These are phyloP conservation scores for Andrena chrysosceles DNA, from an alignment of 2,888 invertebrate genomes.

Conservation along the genomic window DNA sequence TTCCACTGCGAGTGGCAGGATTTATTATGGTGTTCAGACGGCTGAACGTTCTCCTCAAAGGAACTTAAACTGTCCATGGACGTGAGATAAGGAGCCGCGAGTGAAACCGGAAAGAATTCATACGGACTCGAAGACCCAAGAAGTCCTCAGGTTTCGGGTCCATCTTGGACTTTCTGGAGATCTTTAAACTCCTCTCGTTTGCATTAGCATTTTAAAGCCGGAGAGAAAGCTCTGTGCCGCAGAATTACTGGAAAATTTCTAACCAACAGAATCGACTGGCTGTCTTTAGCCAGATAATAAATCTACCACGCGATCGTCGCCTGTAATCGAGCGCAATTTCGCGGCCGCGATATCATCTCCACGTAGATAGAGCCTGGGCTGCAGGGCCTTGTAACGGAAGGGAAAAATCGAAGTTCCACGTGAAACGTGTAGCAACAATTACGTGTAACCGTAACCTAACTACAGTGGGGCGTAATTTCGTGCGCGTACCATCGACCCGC, in stretches of 20 bases:
- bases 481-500: slow-evolving; percentile 30
- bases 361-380: background rate
- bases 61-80: background rate
- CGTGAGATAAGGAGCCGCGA: background rate
- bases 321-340: slow-evolving; percentile 38
- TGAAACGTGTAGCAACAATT: slow-evolving; percentile 44
- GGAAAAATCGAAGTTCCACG: slow-evolving; percentile 60
- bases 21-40: background rate
- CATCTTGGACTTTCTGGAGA: no score
- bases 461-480: slow-evolving; percentile 39
- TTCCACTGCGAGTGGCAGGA: background rate
- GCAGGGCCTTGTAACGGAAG: background rate
- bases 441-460: slow-evolving; percentile 43
- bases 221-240: no score
- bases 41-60: background rate
- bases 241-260: background rate
- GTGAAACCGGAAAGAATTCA: background rate
- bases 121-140: background rate
- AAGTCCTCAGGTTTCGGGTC: no score
- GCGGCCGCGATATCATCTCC: background rate
- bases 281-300: background rate
- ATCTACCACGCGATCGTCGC: background rate
- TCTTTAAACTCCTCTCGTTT: background rate
- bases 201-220: background rate
- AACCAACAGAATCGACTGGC: background rate